These are phyloP conservation scores for Eulimnadia texana DNA, from an alignment of 1,140 invertebrate genomes.

Conservation along the genomic window DNA sequence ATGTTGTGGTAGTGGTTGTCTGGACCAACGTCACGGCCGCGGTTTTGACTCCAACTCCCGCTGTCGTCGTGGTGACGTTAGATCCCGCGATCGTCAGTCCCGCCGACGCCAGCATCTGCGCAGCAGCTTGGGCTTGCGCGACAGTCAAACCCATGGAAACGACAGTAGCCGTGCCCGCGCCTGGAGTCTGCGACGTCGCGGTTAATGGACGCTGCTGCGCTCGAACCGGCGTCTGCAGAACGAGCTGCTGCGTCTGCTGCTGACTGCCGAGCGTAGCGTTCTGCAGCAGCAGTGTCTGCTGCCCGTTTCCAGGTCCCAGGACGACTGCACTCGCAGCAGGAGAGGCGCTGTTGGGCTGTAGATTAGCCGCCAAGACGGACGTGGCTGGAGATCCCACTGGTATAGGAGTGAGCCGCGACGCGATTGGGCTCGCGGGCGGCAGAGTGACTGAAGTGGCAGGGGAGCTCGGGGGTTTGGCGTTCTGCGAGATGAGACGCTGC, in stretches of 20 bases:
- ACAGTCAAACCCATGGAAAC: constrained; percentile 27
- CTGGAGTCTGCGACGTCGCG: constrained; percentile 8
- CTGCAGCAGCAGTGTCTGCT: constrained; percentile 6
- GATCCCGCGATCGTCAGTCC: constrained; percentile 24
- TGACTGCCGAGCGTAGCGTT: constrained; percentile 11
- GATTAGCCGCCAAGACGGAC: not conserved
- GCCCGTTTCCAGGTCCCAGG: not conserved
- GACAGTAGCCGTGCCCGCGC: constrained; percentile 21
- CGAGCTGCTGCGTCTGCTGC: constrained; percentile 14
- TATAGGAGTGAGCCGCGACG: not conserved
- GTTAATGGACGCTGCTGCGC: constrained; percentile 8
- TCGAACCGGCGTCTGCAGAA: constrained; percentile 12
- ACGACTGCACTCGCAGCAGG: not conserved
- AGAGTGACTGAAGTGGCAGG: constrained; percentile 11
- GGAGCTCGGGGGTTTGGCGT: constrained; percentile 20
- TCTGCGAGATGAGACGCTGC: constrained; percentile 2
- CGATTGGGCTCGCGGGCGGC: not conserved
- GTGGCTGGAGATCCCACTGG: not conserved
- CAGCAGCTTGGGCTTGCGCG: constrained; percentile 27
- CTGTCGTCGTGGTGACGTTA: constrained; percentile 23
- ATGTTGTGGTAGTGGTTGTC: constrained; percentile 1
- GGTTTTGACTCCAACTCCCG: constrained; percentile 21
- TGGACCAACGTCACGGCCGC: constrained; percentile 2
- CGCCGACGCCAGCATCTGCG: constrained; percentile 27
- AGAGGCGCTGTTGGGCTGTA: not conserved